Conservation (phyloP, 2,888 invertebrate genomes). For the Hydriomena furcata region DNA sequence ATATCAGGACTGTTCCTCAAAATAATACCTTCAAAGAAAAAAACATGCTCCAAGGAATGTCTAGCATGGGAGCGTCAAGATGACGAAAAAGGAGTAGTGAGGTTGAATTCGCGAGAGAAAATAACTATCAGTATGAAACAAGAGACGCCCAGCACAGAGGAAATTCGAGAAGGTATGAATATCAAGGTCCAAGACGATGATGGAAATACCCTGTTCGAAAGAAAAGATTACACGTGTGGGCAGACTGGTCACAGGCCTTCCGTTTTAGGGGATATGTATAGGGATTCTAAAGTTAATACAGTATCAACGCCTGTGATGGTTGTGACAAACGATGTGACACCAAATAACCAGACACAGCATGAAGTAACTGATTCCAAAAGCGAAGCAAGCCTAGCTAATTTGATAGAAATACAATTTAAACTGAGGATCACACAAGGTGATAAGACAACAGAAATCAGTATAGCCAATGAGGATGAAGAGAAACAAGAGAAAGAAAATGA, state of each 20-base stretch:
- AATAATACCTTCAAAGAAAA: conserved; percentile 44
- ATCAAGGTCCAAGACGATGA: conserved; percentile 61
- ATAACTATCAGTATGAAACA: conserved; percentile 51
- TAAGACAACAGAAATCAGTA: conserved; percentile 51
- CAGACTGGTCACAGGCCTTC: conserved; percentile 26
- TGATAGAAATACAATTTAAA: conserved; percentile 66
- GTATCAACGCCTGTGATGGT: conserved; percentile 43
- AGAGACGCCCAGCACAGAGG: conserved; percentile 50
- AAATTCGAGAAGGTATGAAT: conserved; percentile 52
- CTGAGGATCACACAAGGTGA: conserved; percentile 59
- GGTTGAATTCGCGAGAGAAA: conserved; percentile 49
- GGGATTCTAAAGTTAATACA: conserved; percentile 49
- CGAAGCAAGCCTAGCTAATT: conserved; percentile 51
- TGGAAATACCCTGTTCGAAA: conserved; percentile 59
- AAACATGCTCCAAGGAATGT: conserved; percentile 40
- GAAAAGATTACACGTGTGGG: conserved; percentile 50
- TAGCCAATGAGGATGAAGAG: conserved; percentile 43
- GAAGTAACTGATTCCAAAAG: conserved; percentile 41
- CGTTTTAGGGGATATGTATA: conserved; percentile 51
- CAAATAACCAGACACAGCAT: conserved; percentile 33
- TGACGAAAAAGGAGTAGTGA: conserved; percentile 33
- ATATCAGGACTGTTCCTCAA: conserved; percentile 48
- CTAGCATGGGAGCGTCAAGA: conserved; percentile 20
- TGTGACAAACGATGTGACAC: conserved; percentile 34
- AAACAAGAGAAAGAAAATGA: conserved; percentile 14